Conservation (phyloP, 2,797 vertebrate species). For the Manis javanica region DNA sequence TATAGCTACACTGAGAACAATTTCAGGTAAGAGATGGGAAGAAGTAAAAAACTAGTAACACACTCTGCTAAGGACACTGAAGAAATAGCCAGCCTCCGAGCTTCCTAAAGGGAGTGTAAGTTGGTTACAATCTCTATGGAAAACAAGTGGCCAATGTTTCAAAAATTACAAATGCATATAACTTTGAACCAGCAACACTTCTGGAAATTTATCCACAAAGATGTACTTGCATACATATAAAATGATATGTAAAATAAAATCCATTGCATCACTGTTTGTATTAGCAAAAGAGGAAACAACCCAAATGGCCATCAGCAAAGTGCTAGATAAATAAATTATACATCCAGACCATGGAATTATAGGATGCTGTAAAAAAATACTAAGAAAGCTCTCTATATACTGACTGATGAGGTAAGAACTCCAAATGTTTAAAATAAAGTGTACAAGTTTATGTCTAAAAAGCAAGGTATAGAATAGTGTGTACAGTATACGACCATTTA, state of each 20-base stretch:
- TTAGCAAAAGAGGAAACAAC: conserved; percentile 1
- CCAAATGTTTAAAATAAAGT: neutral
- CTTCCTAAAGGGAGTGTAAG: neutral
- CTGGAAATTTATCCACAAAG: conserved; percentile 18
- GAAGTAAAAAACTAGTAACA: conserved; percentile 35
- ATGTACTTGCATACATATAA: neutral
- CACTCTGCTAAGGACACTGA: conserved; percentile 36
- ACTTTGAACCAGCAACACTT: neutral
- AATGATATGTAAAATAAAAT: conserved; percentile 46
- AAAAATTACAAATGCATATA: conserved; percentile 33
- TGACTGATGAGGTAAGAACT: neutral
- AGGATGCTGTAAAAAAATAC: neutral
- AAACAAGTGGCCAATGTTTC: conserved; percentile 36
- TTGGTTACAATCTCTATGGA: neutral
- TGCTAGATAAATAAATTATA: neutral
- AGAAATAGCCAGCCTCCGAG: neutral
- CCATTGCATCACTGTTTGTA: neutral
- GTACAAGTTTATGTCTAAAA: conserved; percentile 5
- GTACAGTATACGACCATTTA: neutral
- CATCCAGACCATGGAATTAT: neutral
- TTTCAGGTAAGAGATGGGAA: conserved; percentile 31
- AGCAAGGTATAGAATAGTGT: neutral
- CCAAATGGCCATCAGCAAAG: neutral
- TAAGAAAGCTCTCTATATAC: neutral
- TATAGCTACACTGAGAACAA: conserved; percentile 47